These are phyloP conservation scores for Pseudoips prasinana DNA, from an alignment of 2,888 invertebrate genomes.

Conservation along the genomic window DNA sequence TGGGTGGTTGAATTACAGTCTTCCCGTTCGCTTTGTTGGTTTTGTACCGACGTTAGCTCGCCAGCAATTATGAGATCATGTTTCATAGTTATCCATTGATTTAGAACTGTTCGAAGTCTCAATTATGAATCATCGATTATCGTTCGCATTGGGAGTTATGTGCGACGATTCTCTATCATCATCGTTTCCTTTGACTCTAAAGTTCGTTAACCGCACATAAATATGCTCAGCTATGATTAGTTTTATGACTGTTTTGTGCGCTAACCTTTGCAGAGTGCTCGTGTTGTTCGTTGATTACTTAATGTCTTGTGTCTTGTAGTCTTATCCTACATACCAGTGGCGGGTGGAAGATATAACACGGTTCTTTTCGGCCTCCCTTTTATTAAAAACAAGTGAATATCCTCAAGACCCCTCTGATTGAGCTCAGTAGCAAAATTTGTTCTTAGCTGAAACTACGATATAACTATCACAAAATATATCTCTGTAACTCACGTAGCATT, in stretches of 20 bases:
- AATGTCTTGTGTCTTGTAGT: conserved; percentile 29
- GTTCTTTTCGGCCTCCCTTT: no score
- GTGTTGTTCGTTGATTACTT: conserved; percentile 24
- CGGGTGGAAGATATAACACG: no score
- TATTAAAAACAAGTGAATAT: no score
- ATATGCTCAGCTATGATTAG: conserved; percentile 36
- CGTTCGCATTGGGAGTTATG: conserved; percentile 59
- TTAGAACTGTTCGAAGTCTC: conserved; percentile 70
- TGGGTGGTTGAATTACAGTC: conserved; percentile 72
- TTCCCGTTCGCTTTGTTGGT: conserved; percentile 68
- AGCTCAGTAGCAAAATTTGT: no score
- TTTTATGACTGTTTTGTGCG: conserved; percentile 39
- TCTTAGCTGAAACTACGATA: no score
- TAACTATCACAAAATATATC: no score
- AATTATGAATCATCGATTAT: conserved; percentile 74
- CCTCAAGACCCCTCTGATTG: no score
- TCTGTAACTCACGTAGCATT: no score
- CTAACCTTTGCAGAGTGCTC: conserved; percentile 33
- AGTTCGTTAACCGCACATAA: conserved; percentile 55
- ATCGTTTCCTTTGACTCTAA: conserved; percentile 42
- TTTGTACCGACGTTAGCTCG: conserved; percentile 62
- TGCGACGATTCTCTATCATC: conserved; percentile 60
- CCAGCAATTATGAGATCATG: conserved; percentile 76
- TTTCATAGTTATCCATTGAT: conserved; percentile 74
- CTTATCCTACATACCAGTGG: no score